These are phyloP conservation scores for Eugnorisma glareosa DNA, from an alignment of 2,888 invertebrate genomes.

Conservation along the genomic window DNA sequence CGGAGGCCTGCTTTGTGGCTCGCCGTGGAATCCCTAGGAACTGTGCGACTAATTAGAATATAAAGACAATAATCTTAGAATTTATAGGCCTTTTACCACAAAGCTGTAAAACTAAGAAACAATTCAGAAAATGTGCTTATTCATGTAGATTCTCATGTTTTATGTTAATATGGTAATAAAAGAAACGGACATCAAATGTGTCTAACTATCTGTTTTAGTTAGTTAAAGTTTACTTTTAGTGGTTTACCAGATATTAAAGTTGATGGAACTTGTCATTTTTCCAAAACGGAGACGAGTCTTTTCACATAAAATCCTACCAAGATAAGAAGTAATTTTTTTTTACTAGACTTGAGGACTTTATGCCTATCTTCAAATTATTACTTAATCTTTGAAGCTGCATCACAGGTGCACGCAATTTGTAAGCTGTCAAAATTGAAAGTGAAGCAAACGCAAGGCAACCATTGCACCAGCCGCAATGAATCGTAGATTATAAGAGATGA, in stretches of 20 bases:
- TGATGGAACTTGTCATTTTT: conserved; percentile 10
- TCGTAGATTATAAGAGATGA: conserved; percentile 25
- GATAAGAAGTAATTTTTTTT: conserved; percentile 1
- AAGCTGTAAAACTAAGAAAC: conserved; percentile 30
- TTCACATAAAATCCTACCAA: conserved; percentile 3
- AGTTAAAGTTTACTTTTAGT: conserved; percentile 14
- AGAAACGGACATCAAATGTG: conserved; percentile 19
- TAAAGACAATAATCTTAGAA: conserved; percentile 56
- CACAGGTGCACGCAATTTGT: conserved; percentile 65
- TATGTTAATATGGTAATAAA: conserved; percentile 37
- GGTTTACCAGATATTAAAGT: conserved; percentile 2
- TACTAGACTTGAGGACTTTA: conserved; percentile 4
- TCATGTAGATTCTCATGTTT: conserved; percentile 25
- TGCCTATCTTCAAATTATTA: conserved; percentile 5
- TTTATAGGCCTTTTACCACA: conserved; percentile 54
- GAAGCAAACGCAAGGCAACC: conserved; percentile 43
- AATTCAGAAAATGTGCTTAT: conserved; percentile 33
- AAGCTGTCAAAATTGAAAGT: conserved; percentile 64
- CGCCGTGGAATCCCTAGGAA: conserved; percentile 61
- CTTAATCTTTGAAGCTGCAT: conserved; percentile 61
- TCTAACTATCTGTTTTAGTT: neutral
- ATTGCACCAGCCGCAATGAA: conserved; percentile 37
- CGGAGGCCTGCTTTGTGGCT: conserved; percentile 55
- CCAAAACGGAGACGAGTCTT: conserved; percentile 23
- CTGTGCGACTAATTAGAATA: conserved; percentile 62